phyloP scores from a whole-genome alignment of 2,113 vertebrate genomes.

The Lampris megalopsis region DNA sequence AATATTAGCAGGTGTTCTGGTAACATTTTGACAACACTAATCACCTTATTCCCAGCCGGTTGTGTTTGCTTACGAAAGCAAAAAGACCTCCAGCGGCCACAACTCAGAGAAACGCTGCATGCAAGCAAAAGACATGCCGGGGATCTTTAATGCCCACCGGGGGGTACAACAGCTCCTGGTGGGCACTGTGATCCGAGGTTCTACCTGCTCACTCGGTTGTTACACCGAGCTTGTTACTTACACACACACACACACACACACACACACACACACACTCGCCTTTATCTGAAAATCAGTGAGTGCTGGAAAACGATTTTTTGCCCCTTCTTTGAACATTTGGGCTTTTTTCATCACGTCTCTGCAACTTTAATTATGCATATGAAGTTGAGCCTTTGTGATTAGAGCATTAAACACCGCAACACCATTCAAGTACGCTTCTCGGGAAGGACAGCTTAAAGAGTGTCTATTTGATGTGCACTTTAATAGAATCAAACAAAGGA shows the following conservation, averaged over 20 bases:
- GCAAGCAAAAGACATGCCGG: conserved; percentile 22
- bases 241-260: not conserved
- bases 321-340: conserved; percentile 62
- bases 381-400: conserved; percentile 66
- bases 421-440: conserved; percentile 47
- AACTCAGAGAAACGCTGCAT: conserved; percentile 8
- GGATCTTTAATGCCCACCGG: conserved; percentile 39
- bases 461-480: conserved; percentile 61
- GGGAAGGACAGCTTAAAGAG: conserved; percentile 29
- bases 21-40: conserved; percentile 71
- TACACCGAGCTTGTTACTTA: conserved; percentile 19
- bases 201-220: conserved; percentile 52
- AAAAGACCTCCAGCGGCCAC: conserved; percentile 30
- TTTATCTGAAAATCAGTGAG: no score
- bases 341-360: conserved; percentile 41
- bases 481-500: conserved; percentile 67
- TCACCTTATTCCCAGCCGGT: conserved; percentile 61
- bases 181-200: conserved; percentile 52
- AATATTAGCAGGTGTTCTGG: conserved; percentile 30
- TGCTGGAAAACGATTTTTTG: conserved; percentile 14
- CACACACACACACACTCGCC: no score
- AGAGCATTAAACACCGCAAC: conserved; percentile 52
- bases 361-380: conserved; percentile 68
- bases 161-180: conserved; percentile 50
- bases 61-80: conserved; percentile 44